These are phyloP conservation scores for Pseudocheirus occidentalis DNA, from an alignment of 2,797 vertebrate species.

Conservation along the genomic window DNA sequence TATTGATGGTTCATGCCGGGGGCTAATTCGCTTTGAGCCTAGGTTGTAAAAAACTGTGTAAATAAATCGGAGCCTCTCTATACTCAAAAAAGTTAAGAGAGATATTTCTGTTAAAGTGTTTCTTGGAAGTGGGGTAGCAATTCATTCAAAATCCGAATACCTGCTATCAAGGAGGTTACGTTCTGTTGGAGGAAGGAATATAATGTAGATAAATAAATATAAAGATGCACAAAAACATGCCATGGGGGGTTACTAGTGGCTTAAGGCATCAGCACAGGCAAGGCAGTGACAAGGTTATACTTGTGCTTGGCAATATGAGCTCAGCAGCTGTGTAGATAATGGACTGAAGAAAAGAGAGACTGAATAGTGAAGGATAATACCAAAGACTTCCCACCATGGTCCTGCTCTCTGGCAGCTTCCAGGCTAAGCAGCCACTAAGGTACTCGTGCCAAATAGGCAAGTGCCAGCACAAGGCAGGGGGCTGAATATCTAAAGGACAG, in stretches of 20 bases:
- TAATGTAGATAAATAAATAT: background rate
- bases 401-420: background rate
- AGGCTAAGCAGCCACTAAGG: background rate
- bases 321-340: background rate
- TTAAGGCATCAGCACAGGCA: background rate
- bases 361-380: background rate
- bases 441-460: background rate
- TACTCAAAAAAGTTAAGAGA: background rate
- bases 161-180: background rate
- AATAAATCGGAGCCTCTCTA: background rate
- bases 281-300: background rate
- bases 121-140: background rate
- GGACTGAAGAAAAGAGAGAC: background rate
- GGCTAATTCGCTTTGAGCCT: background rate
- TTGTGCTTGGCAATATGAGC: background rate
- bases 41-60: background rate
- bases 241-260: background rate
- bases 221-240: background rate
- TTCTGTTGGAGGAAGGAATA: background rate
- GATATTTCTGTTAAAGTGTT: rapidly evolving
- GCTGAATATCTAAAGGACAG: background rate
- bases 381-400: background rate
- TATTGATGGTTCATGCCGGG: background rate
- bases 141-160: background rate
- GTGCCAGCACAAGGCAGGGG: background rate